Base-by-base conservation (phyloP, 2,113 vertebrate genomes). In the Ascaphus truei region DNA sequence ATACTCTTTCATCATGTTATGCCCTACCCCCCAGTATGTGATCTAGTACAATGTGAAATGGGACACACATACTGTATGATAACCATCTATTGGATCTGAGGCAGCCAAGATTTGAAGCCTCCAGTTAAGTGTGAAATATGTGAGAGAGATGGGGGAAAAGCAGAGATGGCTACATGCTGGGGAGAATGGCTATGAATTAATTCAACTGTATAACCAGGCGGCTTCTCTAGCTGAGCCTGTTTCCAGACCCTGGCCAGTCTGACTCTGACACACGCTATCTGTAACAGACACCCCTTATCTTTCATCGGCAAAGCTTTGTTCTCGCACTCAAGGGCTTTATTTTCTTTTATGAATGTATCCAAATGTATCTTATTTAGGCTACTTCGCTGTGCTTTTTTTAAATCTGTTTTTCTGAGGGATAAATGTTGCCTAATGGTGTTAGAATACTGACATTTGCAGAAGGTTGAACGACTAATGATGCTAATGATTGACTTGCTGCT, bases 381-480 rank as follows among this genome's bases (percentile, higher is more conserved):
- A 0, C 1, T 23, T 48, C 58, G 33, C 65, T 0, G 0, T 1
- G 3, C 4, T 7, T 2, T 0, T 52, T 47, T 26, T 23, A 18
- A 2, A 4, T 58, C 16, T 57, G 16, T n/a, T 74, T 69, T 73
- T 48, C 45, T 22, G 2, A 12, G 43, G 58, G 6, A 41, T 26
- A 62, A 59, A 36, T 23, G 27, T 1, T 16, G 9, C 10, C 43
- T 62, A 67, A 45, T 45, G 69, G 43, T 45, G 30, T 33, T 3
- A 13, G 52, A 20, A 61, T 7, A 1, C 37, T 76, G 76, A 37
- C 0, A 2, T 65, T 65, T 72, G 25, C 60, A 62, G 48, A 50
- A 20, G 57, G 43, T 47, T 1, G 1, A 56, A 34, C 2, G 3
- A 72, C 60, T 57, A 37, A 72, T 34, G 34, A 11, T 47, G 57